phyloP scores from a whole-genome alignment of 2,888 invertebrate species.

The Cybosia mesomella region DNA sequence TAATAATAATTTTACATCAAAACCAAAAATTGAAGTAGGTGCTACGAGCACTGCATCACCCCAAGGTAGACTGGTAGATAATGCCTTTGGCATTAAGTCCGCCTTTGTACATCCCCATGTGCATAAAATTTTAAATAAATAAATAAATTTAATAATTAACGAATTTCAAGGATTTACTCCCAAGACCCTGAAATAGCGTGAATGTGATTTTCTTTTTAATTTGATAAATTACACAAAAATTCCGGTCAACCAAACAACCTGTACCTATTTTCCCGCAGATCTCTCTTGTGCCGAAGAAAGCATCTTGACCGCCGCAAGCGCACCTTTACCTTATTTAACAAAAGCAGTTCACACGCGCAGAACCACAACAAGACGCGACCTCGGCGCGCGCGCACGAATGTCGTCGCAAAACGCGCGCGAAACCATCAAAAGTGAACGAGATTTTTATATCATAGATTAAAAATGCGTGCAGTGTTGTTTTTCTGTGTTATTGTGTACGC shows the following conservation, averaged over 20 bases:
- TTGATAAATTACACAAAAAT: not conserved
- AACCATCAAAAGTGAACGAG: slow-evolving; percentile 26
- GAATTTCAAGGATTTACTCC: not conserved
- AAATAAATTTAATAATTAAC: too few relatives aligned
- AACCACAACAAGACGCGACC: slow-evolving; percentile 57
- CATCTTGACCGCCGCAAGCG: slow-evolving; percentile 29
- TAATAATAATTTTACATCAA: too few relatives aligned
- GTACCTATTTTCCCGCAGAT: slow-evolving; percentile 35
- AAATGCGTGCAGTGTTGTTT: slow-evolving; percentile 71
- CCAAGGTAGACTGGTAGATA: too few relatives aligned
- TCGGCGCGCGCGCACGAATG: slow-evolving; percentile 63
- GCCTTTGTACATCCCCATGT: too few relatives aligned
- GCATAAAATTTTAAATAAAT: too few relatives aligned
- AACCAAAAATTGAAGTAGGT: too few relatives aligned
- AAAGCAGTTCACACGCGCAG: slow-evolving; percentile 48
- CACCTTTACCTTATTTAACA: slow-evolving; percentile 48
- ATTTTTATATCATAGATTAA: slow-evolving; percentile 36
- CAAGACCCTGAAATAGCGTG: not conserved
- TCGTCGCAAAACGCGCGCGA: slow-evolving; percentile 49
- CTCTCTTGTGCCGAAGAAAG: slow-evolving; percentile 51
- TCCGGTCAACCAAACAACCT: slow-evolving; percentile 21
- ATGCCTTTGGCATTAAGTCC: too few relatives aligned
- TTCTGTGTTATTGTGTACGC: slow-evolving; percentile 66
- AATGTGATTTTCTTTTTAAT: not conserved
- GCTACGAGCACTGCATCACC: too few relatives aligned